Base-by-base conservation (phyloP, 2,888 invertebrate genomes). In the Monoplex corrugatus region DNA sequence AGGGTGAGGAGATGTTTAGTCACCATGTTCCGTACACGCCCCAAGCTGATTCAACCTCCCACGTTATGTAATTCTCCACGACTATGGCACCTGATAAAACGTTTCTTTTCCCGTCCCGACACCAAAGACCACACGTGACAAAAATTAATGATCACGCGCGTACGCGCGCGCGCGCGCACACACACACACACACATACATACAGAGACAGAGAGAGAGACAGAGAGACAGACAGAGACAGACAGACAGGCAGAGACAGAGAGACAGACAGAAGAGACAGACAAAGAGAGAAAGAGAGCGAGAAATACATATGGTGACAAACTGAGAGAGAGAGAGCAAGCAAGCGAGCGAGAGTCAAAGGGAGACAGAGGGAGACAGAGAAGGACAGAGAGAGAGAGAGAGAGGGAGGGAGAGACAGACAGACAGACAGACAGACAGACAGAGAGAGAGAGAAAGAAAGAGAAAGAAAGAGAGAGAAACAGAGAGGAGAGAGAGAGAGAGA, bases 401-500 rank as follows among this genome's bases (percentile, higher is more conserved):
- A 68, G 23, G 28, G 19, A 68, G 23, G 28, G 63, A 68, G 63
- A 68, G n/a, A 50, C 28, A 28, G 16, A 68, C 63, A 68, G 63
- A 68, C 23, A 68, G 63, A 68, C 23, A 68, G 63, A 68, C 13
- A 68, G 63, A 68, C 23, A 68, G 63, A 68, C 23, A 68, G 63
- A 68, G 63, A 68, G 63, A 68, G 63, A 68, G 63, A 68, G 10
- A 68, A n/a, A 68, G 63, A 68, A n/a, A 68, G 63, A 68, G 63
- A 68, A n/a, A 68, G 63, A 68, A n/a, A 68, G 63, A 68, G 63
- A 68, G 63, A 68, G 63, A 68, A n/a, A 68, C 23, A 68, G 63
- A 68, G 63, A 68, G 10, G 3, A 28, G 5, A n/a, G 28, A 28
- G 3, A 28, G 5, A n/a, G 28, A 68, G 8, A 68, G 16, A 68